Evolutionary conservation across 2,113 vertebrate genomes (phyloP), one percentile per base, ranked within the genome.

Genomic region (Thunnus maccoyii): DNA sequence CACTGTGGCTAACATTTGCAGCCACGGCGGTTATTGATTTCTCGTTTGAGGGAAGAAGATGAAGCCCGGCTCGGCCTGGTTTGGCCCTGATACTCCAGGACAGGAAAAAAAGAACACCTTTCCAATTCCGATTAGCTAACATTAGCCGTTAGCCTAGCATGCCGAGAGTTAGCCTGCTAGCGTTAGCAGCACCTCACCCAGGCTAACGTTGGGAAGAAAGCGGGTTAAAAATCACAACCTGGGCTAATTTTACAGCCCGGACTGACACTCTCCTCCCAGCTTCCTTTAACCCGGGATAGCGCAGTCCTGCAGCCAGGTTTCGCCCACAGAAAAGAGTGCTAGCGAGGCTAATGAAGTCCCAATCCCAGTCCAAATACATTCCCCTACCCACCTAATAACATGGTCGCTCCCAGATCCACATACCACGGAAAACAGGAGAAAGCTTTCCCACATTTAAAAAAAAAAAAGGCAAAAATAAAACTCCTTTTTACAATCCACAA

Each of bases 361-460:
- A 27, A 72, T 72, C 75, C 87, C 82, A 41, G 84, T 89, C 88
- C 89, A 67, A 77, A 88, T 69, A 76, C 93, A 91, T 94, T 93
- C 94, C 94, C 94, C 90, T 90, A 95, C 94, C 94, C 95, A 95
- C 94, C 95, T 94, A 94, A 88, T 92, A 96, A 94, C 95, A 95
- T 95, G 95, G 95, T 95, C 91, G 95, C 94, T 96, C 94, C 95
- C 94, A 91, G 91, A 89, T 94, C 93, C 93, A 92, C 89, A 94
- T 91, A 91, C 92, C 94, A 89, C 90, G 90, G 91, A 93, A 66
- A 90, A 84, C 83, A 90, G 92, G 76, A 91, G 92, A 85, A 83
- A 86, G 91, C 94, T 88, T 94, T 92, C 91, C 93, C 84, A 84
- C 88, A 72, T 82, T 76, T 30, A 78, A 30, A 46, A 73, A 56